Conservation (phyloP, 1,140 invertebrate species). For the Caenorhabditis elegans region WBcel235 BX284606.5:16084501-16085000, state of each 20-base stretch:
- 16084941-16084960: too few species aligned
- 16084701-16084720: neutral
- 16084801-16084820: neutral
- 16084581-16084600: constrained; percentile 7
- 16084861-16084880: constrained; percentile 23
- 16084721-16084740: constrained; percentile 3
- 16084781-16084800: neutral
- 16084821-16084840: constrained; percentile 19
- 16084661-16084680: constrained; percentile 16
- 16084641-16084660: neutral
- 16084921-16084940: too few species aligned
- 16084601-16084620: neutral
- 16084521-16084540: constrained; percentile 11
- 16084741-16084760: neutral
- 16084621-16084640: constrained; percentile 8
- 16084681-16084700: constrained; percentile 1
- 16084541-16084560: neutral
- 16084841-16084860: constrained; percentile 28
- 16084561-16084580: neutral
- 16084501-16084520: neutral
- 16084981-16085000: too few species aligned
- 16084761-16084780: neutral
- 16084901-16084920: neutral
- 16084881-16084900: constrained; percentile 8
- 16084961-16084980: too few species aligned